phyloP scores from a whole-genome alignment of 2,797 vertebrate species.

The Adelosebastes latens region DNA sequence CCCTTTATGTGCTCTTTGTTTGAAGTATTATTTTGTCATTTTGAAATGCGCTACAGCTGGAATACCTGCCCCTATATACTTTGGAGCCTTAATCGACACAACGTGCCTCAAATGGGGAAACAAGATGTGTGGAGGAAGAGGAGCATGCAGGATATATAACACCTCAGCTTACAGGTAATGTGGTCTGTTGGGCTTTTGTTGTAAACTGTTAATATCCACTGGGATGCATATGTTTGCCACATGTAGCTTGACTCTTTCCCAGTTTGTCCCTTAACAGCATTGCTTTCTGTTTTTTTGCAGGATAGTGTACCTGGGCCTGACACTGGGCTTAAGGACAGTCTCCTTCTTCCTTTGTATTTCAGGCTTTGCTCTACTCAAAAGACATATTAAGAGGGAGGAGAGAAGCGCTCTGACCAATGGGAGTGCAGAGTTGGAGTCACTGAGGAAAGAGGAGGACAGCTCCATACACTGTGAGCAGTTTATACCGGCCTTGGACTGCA shows the following conservation, averaged over 20 bases:
- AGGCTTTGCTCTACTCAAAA: conserved; percentile 76
- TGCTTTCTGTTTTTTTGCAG: conserved; percentile 52
- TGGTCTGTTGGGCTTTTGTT: background rate
- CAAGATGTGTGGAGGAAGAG: conserved; percentile 86
- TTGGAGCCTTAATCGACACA: conserved; percentile 90
- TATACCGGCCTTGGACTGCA: conserved; percentile 57
- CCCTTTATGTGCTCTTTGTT: background rate
- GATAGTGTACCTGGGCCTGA: conserved; percentile 80
- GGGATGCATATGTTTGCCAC: background rate
- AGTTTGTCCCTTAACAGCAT: background rate
- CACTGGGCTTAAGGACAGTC: conserved; percentile 77
- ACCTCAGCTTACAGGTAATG: conserved; percentile 87
- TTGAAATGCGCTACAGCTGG: conserved; percentile 82
- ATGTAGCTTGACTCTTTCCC: background rate
- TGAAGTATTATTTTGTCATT: conserved; percentile 14
- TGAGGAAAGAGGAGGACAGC: conserved; percentile 77
- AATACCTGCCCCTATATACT: conserved; percentile 93
- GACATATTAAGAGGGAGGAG: conserved; percentile 70
- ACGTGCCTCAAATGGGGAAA: conserved; percentile 93
- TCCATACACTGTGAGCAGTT: conserved; percentile 68
- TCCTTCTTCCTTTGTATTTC: conserved; percentile 81
- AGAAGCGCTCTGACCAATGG: conserved; percentile 62
- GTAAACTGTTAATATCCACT: background rate
- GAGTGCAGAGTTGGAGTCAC: conserved; percentile 72
- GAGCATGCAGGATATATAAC: conserved; percentile 91